Evolutionary conservation across 92 coral and sea anemone genomes (phyloP), one percentile per base, ranked within the genome.

Genomic region (Porites cylindrica): DNA sequence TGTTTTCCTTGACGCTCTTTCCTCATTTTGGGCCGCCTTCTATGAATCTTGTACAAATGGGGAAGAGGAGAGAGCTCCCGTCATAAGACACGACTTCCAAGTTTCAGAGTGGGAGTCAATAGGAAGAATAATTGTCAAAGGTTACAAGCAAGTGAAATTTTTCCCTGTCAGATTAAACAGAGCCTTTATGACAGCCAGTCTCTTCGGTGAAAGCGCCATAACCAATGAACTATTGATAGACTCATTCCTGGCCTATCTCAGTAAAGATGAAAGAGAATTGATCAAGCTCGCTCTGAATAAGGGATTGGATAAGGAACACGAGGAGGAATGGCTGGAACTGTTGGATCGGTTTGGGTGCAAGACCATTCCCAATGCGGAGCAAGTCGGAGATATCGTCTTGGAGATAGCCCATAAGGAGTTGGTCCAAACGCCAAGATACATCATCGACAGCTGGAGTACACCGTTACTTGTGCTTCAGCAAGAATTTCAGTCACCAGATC

Each of bases 371-470:
- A 67, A 87, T 47, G 62, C 59, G 66, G 83, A 82, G 53, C 18
- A 67, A 52, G 76, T 79, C 68, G 56, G 58, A 56, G 85, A 79
- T 62, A 58, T 91, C 66, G 51, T 91, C 51, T 52, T 82, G 38
- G 91, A 91, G 71, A n/a, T 91, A n/a, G 78, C 91, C 12, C 91
- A 91, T 88, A 91, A 91, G 66, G 94, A 91, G 63, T 67, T 91
- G 20, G 79, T 91, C 65, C 94, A 91, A 67, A 84, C 66, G 16
- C 88, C 94, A 51, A 83, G 84, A 78, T 91, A 88, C 80, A 84
- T 82, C 20, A 70, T 76, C 24, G 91, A 83, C 19, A 80, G 88
- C 70, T 87, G 91, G 91, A 87, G 67, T 24, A 73, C 74, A 60
- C 80, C 91, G 11, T 67, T 73, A 21, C 78, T 51, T 38, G 71